Evolutionary conservation across 2,888 invertebrate species (phyloP), one percentile per base, ranked within the genome.

Genomic region (Agrenia bidenticulata): DNA sequence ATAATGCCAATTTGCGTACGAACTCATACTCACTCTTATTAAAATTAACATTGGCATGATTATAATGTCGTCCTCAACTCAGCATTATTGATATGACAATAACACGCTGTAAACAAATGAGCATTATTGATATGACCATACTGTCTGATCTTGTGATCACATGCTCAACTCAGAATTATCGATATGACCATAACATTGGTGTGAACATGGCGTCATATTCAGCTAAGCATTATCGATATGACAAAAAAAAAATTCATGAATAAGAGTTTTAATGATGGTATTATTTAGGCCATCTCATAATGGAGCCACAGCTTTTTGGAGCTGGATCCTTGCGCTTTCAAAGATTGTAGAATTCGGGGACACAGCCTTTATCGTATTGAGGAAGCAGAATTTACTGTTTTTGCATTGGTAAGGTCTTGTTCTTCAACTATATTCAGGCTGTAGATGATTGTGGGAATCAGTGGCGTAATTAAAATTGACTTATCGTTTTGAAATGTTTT

Each of bases 301-400:
- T 42, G 64, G 64, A 58, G 73, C 73, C 17, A 73, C 73, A 21
- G 73, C 73, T 1, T 73, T 69, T 45, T 73, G 73, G 73, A 64
- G 67, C 41, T 72, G 64, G 64, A 39, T 73, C n/a, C 58, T 73
- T 1, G 57, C 67, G 4, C 24, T 72, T 26, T 68, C 68, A 17
- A 73, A 73, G 63, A 59, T 73, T n/a, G 59, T 73, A 19, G 73
- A 73, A 32, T 60, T 73, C 51, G 73, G 73, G 13, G 73, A 73
- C 53, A 73, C 73, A 17, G 72, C 70, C 2, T 73, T 73, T 42
- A 69, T 73, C 58, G 72, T 73, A 19, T 60, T 73, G 11, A 61
- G 73, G 24, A 73, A 73, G 41, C 70, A 73, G 45, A 73, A 73
- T 58, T 66, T 73, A 24, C 50, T 73, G 17, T 73, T 73, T 27